phyloP scores from a whole-genome alignment of 2,797 vertebrate species.

The Phalanger gymnotis region DNA sequence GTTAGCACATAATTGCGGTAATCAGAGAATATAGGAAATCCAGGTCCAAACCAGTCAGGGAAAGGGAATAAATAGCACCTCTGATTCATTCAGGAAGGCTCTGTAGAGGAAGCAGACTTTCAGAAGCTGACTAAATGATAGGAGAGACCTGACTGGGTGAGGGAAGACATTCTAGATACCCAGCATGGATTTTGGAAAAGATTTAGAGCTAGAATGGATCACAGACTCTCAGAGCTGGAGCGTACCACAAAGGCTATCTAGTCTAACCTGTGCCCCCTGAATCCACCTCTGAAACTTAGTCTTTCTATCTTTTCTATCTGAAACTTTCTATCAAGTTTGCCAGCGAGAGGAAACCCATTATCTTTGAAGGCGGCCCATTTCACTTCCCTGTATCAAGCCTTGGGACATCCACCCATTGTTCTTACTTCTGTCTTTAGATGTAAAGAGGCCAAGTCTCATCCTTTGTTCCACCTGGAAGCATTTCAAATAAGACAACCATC shows the following conservation, averaged over 20 bases:
- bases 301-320: too few species aligned
- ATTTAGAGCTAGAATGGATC: background rate
- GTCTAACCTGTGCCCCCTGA: background rate
- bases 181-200: background rate
- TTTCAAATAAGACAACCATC: background rate
- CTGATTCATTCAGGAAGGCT: background rate
- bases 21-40: background rate
- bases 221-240: background rate
- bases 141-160: background rate
- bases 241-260: background rate
- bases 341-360: background rate
- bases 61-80: background rate
- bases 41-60: too few species aligned
- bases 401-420: background rate
- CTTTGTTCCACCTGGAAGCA: background rate
- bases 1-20: background rate
- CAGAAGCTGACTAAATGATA: background rate
- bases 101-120: background rate
- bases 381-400: background rate
- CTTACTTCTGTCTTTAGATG: background rate
- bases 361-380: background rate
- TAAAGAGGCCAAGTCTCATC: background rate
- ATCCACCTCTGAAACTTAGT: background rate
- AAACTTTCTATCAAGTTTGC: background rate
- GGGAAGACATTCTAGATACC: background rate